Conservation (phyloP, 2,888 invertebrate species). For the Oxyteleia sp. region DNA sequence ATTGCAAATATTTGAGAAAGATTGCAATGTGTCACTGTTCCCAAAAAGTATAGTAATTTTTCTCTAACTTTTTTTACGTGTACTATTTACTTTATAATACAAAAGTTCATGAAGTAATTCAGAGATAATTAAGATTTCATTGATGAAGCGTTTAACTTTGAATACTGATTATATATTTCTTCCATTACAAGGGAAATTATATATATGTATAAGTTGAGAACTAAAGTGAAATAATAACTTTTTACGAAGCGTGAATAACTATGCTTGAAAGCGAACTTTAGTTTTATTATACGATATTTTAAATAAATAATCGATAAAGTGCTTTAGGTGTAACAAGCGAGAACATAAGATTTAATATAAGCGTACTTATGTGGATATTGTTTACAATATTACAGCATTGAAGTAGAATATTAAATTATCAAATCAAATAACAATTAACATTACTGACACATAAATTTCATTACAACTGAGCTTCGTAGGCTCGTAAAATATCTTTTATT, state of each 20-base stretch:
- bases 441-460: not conserved
- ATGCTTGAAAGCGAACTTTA: slow-evolving; percentile 16
- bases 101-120: slow-evolving; percentile 29
- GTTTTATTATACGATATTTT: slow-evolving; percentile 3
- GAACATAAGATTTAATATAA: slow-evolving; percentile 37
- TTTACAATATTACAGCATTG: slow-evolving; percentile 39
- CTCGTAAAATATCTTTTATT: not conserved
- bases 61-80: too few species aligned
- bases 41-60: too few species aligned
- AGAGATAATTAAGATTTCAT: not conserved
- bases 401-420: not conserved
- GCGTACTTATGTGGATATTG: slow-evolving; percentile 57
- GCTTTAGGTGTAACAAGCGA: slow-evolving; percentile 42
- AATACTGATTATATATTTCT: too few species aligned
- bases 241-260: slow-evolving; percentile 26
- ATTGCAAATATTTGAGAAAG: too few species aligned
- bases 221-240: too few species aligned
- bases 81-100: slow-evolving; percentile 22
- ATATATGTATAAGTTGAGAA: too few species aligned
- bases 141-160: slow-evolving; percentile 3
- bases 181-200: too few species aligned
- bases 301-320: slow-evolving; percentile 37
- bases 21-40: too few species aligned
- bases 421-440: not conserved
- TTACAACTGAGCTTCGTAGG: not conserved